A percentile compares a stretch with the other conserved stretches of the same genome.
These are phyloP conservation scores for Puntigrus tetrazona DNA, from an alignment of 2,113 vertebrate species.

Conservation along the genomic window DNA sequence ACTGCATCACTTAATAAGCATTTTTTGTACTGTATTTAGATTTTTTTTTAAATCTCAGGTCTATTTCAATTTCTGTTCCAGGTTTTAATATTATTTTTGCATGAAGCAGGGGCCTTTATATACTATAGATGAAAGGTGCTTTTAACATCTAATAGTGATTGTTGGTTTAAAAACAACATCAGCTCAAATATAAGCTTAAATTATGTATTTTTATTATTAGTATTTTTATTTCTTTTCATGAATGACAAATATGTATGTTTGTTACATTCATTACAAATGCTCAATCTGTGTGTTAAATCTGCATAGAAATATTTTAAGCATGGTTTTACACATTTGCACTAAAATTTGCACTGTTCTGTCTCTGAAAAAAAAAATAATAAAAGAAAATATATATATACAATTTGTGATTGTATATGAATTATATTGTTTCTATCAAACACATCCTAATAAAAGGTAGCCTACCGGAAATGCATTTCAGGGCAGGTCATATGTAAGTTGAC, in stretches of 20 bases:
- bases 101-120: neutral
- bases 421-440: too few relatives aligned
- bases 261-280: neutral
- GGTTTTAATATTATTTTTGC: neutral
- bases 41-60: constrained; percentile 4
- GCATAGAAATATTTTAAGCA: neutral
- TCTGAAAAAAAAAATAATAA: too few relatives aligned
- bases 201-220: neutral
- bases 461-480: too few relatives aligned
- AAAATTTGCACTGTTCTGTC: too few relatives aligned
- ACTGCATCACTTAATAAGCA: neutral
- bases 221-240: neutral
- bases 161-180: neutral
- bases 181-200: neutral
- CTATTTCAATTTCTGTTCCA: neutral
- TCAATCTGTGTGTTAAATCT: too few relatives aligned
- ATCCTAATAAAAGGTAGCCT: too few relatives aligned
- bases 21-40: constrained; percentile 4
- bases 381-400: too few relatives aligned
- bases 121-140: neutral
- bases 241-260: neutral
- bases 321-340: neutral
- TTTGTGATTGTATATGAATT: too few relatives aligned
- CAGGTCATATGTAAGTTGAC: too few relatives aligned
- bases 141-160: too few relatives aligned